These are phyloP conservation scores for Eilema caniola DNA, from an alignment of 2,888 invertebrate genomes.

Conservation along the genomic window DNA sequence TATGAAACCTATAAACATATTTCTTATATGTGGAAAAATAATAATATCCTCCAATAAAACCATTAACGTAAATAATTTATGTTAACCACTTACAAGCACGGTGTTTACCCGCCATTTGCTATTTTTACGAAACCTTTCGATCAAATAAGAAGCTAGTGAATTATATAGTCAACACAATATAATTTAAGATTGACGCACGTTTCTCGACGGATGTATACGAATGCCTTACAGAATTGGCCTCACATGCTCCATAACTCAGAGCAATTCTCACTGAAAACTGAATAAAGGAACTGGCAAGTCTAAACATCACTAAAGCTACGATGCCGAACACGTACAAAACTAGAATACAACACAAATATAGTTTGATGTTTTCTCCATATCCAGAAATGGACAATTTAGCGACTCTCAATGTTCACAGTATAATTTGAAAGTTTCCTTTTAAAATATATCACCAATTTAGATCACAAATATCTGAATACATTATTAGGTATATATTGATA, in stretches of 20 bases:
- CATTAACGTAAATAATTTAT: background rate
- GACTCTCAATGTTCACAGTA: constrained; percentile 19
- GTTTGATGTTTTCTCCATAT: constrained; percentile 42
- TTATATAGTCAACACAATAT: constrained; percentile 65
- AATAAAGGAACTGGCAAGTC: constrained; percentile 72
- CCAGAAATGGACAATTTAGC: constrained; percentile 24
- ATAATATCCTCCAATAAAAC: background rate
- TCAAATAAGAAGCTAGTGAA: constrained; percentile 42
- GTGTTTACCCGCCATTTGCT: background rate
- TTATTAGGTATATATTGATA: background rate
- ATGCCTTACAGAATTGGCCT: constrained; percentile 70
- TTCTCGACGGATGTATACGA: constrained; percentile 79
- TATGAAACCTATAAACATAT: background rate
- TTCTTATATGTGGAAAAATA: constrained; percentile 1
- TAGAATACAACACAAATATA: constrained; percentile 50
- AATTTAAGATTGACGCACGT: constrained; percentile 73
- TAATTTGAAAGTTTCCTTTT: constrained; percentile 15
- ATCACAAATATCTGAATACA: background rate
- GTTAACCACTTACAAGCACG: background rate
- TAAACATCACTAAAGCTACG: constrained; percentile 63
- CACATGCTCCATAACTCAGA: constrained; percentile 72
- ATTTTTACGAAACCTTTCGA: constrained; percentile 15
- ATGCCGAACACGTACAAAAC: constrained; percentile 47
- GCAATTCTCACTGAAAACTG: constrained; percentile 71
- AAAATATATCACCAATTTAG: background rate